Conservation (phyloP, 2,888 invertebrate species). For the Aethes cnicana region DNA sequence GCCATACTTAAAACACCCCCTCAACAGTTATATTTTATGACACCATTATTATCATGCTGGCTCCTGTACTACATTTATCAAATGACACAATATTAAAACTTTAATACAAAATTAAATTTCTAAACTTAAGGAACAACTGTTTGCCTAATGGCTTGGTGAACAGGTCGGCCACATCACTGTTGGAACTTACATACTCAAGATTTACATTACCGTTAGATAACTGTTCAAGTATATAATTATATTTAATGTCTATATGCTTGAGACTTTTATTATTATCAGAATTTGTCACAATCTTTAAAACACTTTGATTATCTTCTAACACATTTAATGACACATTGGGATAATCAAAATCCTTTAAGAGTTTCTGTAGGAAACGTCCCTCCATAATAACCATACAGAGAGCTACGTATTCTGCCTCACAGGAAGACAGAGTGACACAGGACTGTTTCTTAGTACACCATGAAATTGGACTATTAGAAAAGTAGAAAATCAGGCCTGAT, state of each 20-base stretch:
- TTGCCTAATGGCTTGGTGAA: conserved; percentile 28
- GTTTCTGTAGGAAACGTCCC: background rate
- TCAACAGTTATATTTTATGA: no score
- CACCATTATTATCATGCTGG: no score
- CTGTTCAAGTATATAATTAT: conserved; percentile 14
- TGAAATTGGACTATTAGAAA: conserved; percentile 23
- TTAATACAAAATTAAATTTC: no score
- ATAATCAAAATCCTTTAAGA: no score
- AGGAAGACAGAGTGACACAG: background rate
- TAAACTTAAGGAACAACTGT: conserved; percentile 11
- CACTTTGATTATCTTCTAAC: conserved; percentile 17
- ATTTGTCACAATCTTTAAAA: conserved; percentile 8
- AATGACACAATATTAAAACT: no score
- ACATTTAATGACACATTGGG: background rate
- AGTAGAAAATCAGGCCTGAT: conserved; percentile 20
- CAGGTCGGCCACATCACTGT: conserved; percentile 25
- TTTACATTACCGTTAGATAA: conserved; percentile 4
- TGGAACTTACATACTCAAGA: conserved; percentile 15
- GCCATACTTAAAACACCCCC: no score
- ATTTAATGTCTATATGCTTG: conserved; percentile 26
- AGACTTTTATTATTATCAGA: conserved; percentile 17
- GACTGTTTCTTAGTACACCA: conserved; percentile 22
- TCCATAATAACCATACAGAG: background rate
- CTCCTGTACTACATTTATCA: no score
- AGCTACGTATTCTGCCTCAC: conserved; percentile 1